Evolutionary conservation across 2,797 vertebrate genomes (phyloP).

Genomic region (Novumbra hubbsi): DNA sequence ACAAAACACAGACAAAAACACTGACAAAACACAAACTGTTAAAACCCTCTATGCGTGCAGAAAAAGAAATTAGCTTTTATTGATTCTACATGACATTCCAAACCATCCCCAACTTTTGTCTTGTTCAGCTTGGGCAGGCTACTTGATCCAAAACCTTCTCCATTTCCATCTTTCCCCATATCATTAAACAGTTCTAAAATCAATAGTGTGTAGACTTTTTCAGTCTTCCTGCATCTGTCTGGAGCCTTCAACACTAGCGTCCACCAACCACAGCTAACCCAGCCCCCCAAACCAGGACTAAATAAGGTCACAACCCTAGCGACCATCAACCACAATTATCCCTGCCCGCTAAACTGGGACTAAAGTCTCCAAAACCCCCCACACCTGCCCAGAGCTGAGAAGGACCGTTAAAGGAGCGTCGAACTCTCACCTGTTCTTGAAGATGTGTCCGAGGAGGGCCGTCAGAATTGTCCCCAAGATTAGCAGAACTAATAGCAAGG

Average conservation of each 20-base stretch:
- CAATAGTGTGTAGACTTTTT: background rate
- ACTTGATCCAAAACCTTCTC: too few species aligned
- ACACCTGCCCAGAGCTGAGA: background rate
- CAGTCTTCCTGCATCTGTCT: background rate
- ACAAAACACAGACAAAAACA: background rate
- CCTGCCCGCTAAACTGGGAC: background rate
- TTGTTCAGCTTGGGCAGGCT: background rate
- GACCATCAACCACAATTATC: background rate
- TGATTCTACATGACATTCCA: background rate
- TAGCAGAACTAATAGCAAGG: conserved; percentile 48
- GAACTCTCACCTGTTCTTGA: conserved; percentile 61
- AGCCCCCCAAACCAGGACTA: background rate
- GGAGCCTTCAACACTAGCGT: background rate
- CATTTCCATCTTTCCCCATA: too few species aligned
- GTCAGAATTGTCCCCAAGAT: conserved; percentile 56
- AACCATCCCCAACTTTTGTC: background rate
- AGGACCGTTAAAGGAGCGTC: background rate
- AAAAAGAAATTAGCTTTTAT: background rate
- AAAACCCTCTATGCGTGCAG: background rate
- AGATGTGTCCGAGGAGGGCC: conserved; percentile 50
- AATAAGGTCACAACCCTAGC: background rate
- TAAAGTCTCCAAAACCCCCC: background rate
- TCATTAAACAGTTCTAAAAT: background rate
- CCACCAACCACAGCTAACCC: background rate
- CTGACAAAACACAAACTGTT: background rate